Base-by-base conservation (phyloP, 2,888 invertebrate genomes). In the Lordiphosa andalusiaca region DNA sequence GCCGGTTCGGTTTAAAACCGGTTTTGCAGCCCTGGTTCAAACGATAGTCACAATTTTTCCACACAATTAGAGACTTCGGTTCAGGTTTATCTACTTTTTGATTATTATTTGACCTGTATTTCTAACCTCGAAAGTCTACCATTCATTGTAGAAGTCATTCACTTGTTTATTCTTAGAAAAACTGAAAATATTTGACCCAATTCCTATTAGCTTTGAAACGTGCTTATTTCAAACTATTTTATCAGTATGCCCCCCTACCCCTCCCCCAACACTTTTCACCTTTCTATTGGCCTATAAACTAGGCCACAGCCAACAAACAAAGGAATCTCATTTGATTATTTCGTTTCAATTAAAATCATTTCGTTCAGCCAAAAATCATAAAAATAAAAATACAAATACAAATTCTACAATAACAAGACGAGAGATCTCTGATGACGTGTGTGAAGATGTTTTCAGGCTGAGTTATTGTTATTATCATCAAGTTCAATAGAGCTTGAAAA, bases 401-500 rank as follows among this genome's bases (percentile, higher is more conserved):
- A 16, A 19, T 19, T 9, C 16, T 39, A 39, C 48, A 38, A 54
- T 37, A 50, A 25, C 36, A 25, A 21, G 33, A 49, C 38, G 44
- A 46, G 44, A 50, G 39, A 56, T 65, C 53, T 50, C 53, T 50
- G 57, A 69, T 82, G 83, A 82, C 78, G 80, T 65, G 49, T 53
- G 68, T 58, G 36, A 50, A 53, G 63, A 70, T 73, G 74, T 78
- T 82, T 72, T 73, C 54, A 61, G 59, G 53, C 59, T 48, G 37
- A 41, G 50, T 36, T 51, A 40, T 40, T 36, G 16, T 53, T 50
- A 54, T 65, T 61, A 81, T 82, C 77, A 73, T 73, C 66, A 63
- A 81, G 73, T 80, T 76, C 66, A 82, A 71, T 69, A 60, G 50
- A 75, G 67, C 66, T 71, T 75, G 58, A 69, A 78, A 66, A 78